Evolutionary conservation across 2,113 vertebrate species (phyloP).

Genomic region (Hymenochirus boettgeri): DNA sequence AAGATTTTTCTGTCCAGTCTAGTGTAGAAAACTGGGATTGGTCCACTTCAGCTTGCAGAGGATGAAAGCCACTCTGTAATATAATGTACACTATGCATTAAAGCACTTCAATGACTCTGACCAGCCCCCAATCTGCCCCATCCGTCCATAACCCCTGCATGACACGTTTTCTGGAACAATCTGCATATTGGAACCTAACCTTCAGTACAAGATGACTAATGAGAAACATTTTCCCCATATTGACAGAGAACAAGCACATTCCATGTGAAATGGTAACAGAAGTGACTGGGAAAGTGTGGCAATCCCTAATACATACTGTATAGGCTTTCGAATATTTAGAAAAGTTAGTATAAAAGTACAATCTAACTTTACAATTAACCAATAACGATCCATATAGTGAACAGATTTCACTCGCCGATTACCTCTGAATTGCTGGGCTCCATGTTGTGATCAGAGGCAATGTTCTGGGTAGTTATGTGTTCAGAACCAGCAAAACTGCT

Average conservation of each 20-base stretch:
- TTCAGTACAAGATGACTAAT: too few relatives aligned
- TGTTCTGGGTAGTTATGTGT: not conserved
- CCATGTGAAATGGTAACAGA: not conserved
- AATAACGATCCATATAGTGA: too few relatives aligned
- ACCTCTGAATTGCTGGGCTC: constrained; percentile 6
- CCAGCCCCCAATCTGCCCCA: too few relatives aligned
- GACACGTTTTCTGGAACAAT: too few relatives aligned
- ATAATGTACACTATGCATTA: too few relatives aligned
- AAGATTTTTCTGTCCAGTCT: not conserved
- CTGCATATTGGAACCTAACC: not conserved
- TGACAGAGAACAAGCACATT: not conserved
- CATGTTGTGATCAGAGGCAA: not conserved
- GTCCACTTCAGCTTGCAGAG: constrained; percentile 35
- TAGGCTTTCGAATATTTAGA: too few relatives aligned
- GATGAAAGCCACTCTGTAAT: constrained; percentile 48
- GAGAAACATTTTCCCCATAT: too few relatives aligned
- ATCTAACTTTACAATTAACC: too few relatives aligned
- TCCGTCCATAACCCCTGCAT: too few relatives aligned
- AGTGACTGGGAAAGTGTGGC: not conserved
- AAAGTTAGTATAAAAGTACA: too few relatives aligned
- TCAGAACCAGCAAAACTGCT: constrained; percentile 55
- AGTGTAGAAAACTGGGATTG: not conserved
- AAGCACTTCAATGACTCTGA: too few relatives aligned
- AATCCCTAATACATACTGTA: too few relatives aligned
- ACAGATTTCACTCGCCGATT: not conserved